Evolutionary conservation across 2,113 vertebrate genomes (phyloP).

Genomic region (Pelecanus crispus): DNA sequence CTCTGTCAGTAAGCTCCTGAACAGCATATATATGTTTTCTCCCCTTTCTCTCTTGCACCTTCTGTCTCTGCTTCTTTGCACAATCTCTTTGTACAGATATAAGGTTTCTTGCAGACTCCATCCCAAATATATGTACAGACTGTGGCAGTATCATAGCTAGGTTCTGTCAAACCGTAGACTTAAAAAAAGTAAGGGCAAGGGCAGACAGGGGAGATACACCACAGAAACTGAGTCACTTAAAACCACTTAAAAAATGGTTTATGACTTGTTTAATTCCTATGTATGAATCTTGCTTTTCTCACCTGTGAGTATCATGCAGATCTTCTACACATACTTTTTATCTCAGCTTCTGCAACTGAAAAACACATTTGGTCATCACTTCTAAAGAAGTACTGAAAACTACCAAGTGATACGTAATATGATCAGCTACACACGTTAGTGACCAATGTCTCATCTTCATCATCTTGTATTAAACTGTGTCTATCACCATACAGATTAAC

Average conservation of each 20-base stretch:
- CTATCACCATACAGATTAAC: neutral
- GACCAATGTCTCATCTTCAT: neutral
- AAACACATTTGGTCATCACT: neutral
- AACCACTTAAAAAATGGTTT: neutral
- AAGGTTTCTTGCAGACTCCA: neutral
- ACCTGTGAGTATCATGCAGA: neutral
- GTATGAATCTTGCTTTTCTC: neutral
- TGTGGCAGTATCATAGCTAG: neutral
- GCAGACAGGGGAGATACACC: neutral
- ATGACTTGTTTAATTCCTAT: neutral
- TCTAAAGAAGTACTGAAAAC: neutral
- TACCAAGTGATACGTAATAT: neutral
- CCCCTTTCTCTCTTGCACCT: neutral
- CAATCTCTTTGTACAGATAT: neutral
- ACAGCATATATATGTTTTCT: fast-evolving
- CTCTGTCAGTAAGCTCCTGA: neutral
- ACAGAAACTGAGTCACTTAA: neutral
- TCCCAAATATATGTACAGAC: fast-evolving
- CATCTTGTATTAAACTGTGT: neutral
- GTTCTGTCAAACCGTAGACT: neutral
- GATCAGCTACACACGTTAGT: neutral
- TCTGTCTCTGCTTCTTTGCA: neutral
- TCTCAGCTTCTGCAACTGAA: neutral
- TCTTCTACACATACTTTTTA: neutral
- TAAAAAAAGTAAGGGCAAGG: neutral